A percentile compares a stretch with the other conserved stretches of the same genome.
Conservation (phyloP, 2,113 vertebrate genomes). For the Recurvirostra avosetta region DNA sequence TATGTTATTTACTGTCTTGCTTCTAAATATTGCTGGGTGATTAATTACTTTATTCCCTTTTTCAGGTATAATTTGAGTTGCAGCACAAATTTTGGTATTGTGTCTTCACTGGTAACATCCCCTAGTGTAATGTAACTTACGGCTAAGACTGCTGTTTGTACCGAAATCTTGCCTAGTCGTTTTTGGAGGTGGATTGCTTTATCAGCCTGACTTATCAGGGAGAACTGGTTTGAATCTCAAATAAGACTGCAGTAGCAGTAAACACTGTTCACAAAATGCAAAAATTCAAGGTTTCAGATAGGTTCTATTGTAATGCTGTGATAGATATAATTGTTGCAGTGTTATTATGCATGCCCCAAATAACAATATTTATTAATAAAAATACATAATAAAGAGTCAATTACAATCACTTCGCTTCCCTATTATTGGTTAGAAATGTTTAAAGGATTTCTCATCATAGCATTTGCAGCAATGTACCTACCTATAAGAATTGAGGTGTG, state of each 20-base stretch:
- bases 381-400: constrained; percentile 51
- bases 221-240: background rate
- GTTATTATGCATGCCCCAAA: constrained; percentile 62
- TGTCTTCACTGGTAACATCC: background rate
- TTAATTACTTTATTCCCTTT: background rate
- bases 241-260: background rate
- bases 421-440: constrained; percentile 15
- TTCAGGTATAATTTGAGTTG: background rate
- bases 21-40: background rate
- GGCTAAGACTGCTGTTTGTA: background rate
- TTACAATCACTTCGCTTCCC: constrained; percentile 31
- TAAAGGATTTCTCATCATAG: background rate
- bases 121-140: background rate
- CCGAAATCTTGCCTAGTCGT: background rate
- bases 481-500: background rate
- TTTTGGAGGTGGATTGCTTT: background rate
- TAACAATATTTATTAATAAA: constrained; percentile 42
- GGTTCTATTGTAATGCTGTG: constrained; percentile 47
- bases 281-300: constrained; percentile 23
- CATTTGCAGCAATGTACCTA: background rate
- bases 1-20: background rate
- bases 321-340: constrained; percentile 54
- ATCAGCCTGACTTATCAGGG: background rate
- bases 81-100: background rate
- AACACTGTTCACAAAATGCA: constrained; percentile 4